Base-by-base conservation (phyloP, 2,888 invertebrate genomes). In the Thymelicus lineola region DNA sequence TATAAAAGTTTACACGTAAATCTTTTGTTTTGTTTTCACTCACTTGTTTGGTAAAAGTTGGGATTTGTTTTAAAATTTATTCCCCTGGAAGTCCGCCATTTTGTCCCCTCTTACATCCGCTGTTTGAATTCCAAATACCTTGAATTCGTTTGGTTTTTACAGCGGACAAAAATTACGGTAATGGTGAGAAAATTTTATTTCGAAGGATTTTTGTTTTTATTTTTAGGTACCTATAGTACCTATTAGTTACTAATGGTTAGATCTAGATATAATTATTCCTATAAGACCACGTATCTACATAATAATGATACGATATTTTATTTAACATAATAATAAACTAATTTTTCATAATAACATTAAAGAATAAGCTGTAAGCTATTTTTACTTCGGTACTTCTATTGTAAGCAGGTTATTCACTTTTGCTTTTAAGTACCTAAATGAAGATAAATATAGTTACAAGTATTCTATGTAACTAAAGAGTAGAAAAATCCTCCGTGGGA, bases 51-150 rank as follows among this genome's bases (percentile, higher is more conserved):
- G 81, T 85, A 88, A 90, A 84, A 90, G 85, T 90, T 88, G 77
- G 83, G 84, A 88, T 90, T 91, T 90, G 87, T 90, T 90, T 85
- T 87, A 84, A 88, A 91, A 90, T 90, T 91, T 90, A 90, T 91
- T 90, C 89, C 73, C 75, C 74, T 76, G 77, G 76, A 79, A 76
- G 77, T 78, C 79, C 77, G 86, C 86, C 86, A 89, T 88, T 87
- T 85, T 86, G 88, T 86, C 86, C 83, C 80, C 84, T 82, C 82
- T 81, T 85, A 82, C 86, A 80, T 85, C 80, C 89, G 89, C 85
- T 88, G 86, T 89, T 89, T 85, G 91, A 90, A 91, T 91, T 89
- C 86, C 82, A 88, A 91, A 90, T 75, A 75, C 72, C 45, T 42
- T 38, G 48, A 66, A 70, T 72, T 72, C 60, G 59, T 63, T 71